These are phyloP conservation scores for Brachionus paranguensis DNA, from an alignment of 1,140 invertebrate species.

Conservation along the genomic window DNA sequence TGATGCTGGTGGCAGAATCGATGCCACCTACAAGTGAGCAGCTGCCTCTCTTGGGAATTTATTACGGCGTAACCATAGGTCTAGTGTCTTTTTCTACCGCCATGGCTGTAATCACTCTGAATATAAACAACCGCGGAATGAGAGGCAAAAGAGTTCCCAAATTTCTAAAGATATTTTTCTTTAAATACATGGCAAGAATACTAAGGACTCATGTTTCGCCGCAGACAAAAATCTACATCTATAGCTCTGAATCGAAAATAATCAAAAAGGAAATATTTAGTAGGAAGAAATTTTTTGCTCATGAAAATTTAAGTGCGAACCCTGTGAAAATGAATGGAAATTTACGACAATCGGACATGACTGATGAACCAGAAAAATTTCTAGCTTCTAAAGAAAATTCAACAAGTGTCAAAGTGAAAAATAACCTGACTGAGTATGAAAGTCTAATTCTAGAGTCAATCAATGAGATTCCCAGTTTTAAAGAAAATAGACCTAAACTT, in stretches of 20 bases:
- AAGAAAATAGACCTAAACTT: background rate
- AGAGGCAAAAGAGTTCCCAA: slow-evolving; percentile 69
- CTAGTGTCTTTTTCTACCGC: slow-evolving; percentile 80
- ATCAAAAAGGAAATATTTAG: background rate
- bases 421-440: background rate
- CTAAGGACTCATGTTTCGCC: slow-evolving; percentile 57
- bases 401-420: background rate
- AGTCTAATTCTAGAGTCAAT: background rate
- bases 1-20: slow-evolving; percentile 86
- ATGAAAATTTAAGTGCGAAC: background rate
- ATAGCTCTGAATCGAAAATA: background rate
- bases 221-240: background rate
- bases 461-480: background rate
- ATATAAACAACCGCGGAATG: slow-evolving; percentile 76
- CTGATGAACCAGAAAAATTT: background rate
- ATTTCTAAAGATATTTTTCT: slow-evolving; percentile 64
- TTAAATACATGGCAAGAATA: slow-evolving; percentile 58
- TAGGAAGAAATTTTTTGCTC: background rate
- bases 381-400: background rate
- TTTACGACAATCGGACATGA: background rate
- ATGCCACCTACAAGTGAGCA: slow-evolving; percentile 83
- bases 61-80: slow-evolving; percentile 84
- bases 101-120: slow-evolving; percentile 67
- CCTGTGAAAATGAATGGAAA: background rate
- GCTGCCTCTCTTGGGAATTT: slow-evolving; percentile 75